These are phyloP conservation scores for Vireo altiloquus DNA, from an alignment of 2,113 vertebrate species.

Conservation along the genomic window DNA sequence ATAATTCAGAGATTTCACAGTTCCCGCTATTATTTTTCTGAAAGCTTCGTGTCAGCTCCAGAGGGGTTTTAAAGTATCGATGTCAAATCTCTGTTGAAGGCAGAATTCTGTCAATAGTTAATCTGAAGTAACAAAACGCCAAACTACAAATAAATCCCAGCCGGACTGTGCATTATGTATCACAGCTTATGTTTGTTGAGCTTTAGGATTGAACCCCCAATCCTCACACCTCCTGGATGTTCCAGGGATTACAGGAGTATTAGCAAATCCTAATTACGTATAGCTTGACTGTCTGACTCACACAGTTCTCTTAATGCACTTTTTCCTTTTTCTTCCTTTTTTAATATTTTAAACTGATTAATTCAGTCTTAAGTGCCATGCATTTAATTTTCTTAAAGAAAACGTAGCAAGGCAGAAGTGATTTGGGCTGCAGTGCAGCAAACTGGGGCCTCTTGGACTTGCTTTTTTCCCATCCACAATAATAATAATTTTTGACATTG, in stretches of 20 bases:
- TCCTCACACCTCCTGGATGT: slow-evolving; percentile 64
- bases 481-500: not conserved
- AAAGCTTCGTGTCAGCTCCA: slow-evolving; percentile 21
- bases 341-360: slow-evolving; percentile 67
- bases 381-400: not conserved
- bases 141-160: slow-evolving; percentile 43
- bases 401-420: not conserved
- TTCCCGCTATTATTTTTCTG: not conserved
- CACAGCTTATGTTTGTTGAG: slow-evolving; percentile 67
- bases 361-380: not conserved
- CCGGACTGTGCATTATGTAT: slow-evolving; percentile 14
- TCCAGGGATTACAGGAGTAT: slow-evolving; percentile 72
- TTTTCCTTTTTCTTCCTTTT: slow-evolving; percentile 22
- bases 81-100: slow-evolving; percentile 41
- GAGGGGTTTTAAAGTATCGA: slow-evolving; percentile 39
- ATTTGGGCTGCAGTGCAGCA: not conserved
- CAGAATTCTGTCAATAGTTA: slow-evolving; percentile 37
- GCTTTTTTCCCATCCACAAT: not conserved
- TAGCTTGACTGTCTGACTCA: slow-evolving; percentile 62
- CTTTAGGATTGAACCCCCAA: slow-evolving; percentile 59
- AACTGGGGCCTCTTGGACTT: not conserved
- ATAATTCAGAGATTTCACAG: not conserved
- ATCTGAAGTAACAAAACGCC: slow-evolving; percentile 54
- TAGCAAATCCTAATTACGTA: slow-evolving; percentile 72
- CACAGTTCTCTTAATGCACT: slow-evolving; percentile 56